Percentiles rank a stretch among this genome's conserved stretches.
Conservation (phyloP, 2,113 vertebrate genomes). For the Dipodomys merriami region DNA sequence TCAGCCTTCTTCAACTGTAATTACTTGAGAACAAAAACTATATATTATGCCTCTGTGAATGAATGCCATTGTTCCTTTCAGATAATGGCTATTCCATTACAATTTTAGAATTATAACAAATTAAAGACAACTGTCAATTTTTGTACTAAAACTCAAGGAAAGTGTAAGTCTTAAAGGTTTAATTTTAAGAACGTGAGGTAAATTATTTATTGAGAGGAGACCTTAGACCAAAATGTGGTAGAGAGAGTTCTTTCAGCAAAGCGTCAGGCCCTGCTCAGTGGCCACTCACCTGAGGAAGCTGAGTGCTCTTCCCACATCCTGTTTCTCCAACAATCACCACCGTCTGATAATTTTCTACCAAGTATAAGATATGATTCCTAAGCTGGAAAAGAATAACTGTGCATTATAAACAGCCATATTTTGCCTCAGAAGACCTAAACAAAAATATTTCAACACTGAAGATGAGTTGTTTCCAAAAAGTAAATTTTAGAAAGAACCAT, state of each 20-base stretch:
- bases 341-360: conserved; percentile 97
- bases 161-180: neutral
- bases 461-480: conserved; percentile 32
- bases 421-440: conserved; percentile 6
- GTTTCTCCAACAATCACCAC: conserved; percentile 98
- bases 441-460: conserved; percentile 40
- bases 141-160: conserved; percentile 35
- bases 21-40: conserved; percentile 4
- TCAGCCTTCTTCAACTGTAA: neutral
- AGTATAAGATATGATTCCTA: conserved; percentile 98
- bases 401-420: neutral
- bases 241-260: neutral
- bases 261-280: neutral
- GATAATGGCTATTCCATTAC: neutral
- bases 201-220: neutral
- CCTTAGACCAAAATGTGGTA: conserved; percentile 10
- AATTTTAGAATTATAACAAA: conserved; percentile 49
- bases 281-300: conserved; percentile 95
- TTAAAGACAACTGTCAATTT: conserved; percentile 6
- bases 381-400: conserved; percentile 88
- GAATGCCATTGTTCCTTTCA: neutral
- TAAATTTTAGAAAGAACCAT: conserved; percentile 16
- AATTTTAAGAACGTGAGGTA: neutral
- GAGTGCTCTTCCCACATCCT: conserved; percentile 97
- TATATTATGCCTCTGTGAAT: neutral